Conservation (phyloP, 2,888 invertebrate species). For the Bombylius major region DNA sequence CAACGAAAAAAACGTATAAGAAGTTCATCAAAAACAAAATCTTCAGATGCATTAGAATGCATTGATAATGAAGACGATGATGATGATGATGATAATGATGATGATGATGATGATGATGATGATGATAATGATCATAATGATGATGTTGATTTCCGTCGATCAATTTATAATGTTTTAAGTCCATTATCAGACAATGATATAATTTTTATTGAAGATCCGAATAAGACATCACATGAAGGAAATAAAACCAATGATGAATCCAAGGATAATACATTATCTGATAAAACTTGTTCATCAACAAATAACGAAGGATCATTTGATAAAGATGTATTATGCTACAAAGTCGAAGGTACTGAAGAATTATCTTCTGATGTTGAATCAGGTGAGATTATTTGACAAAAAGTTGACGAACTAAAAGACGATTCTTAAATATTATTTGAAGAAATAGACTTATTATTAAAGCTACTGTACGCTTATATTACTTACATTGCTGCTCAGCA, state of each 20-base stretch:
- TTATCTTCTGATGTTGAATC: constrained; percentile 27
- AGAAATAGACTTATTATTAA: too few species aligned
- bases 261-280: neutral
- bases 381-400: constrained; percentile 21
- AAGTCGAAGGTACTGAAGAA: constrained; percentile 23
- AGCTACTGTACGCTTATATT: too few species aligned
- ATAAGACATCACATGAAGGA: neutral
- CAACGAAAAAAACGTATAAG: too few species aligned
- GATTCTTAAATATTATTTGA: too few species aligned
- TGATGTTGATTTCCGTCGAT: neutral
- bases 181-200: constrained; percentile 13
- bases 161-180: constrained; percentile 11
- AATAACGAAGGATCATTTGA: neutral
- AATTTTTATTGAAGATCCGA: neutral
- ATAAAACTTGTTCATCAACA: neutral
- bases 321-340: constrained; percentile 1
- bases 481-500: too few species aligned
- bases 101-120: neutral
- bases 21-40: neutral
- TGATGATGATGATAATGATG: neutral
- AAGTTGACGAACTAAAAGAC: neutral
- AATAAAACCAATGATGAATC: neutral
- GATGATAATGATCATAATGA: neutral
- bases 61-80: neutral
- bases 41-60: neutral